Base-by-base conservation (phyloP, 2,888 invertebrate genomes). In the Acanthosoma haemorrhoidale region DNA sequence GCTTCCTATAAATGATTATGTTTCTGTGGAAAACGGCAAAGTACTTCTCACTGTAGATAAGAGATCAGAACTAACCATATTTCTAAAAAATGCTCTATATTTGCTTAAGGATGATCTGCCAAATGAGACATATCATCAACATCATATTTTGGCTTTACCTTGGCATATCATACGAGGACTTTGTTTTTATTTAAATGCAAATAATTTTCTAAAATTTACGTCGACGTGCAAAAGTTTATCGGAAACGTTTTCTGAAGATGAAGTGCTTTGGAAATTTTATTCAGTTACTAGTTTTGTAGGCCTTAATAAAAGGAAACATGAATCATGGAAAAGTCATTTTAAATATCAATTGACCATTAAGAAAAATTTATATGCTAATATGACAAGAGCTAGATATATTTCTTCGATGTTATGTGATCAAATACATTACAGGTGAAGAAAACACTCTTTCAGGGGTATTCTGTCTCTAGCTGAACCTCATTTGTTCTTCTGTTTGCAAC, bases 181-280 rank as follows among this genome's bases (percentile, higher is more conserved):
- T 15, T 67, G 67, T 31, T 31, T 29, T 16, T 31, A 67, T 25
- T 13, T 67, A 29, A 25, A 34, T 57, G 25, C 15, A 15, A 51
- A 38, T 6, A 13, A 36, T 16, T 68, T 68, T 68, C 25, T 39
- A 5, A 68, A 38, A 32, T 59, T 69, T 9, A 21, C 13, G 4
- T 15, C 31, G 18, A 39, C 68, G 5, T 68, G 59, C 57, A 64
- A 51, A 41, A 60, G 59, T 68, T 58, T 71, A 4, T 69, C 63
- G 58, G 64, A 69, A 25, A 69, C 31, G 3, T 69, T 71, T 61
- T 58, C 43, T 3, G 64, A 70, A 25, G 72, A 72, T 43, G 70
- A 68, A 61, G 61, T 18, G 38, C 64, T 71, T 38, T 74, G 71
- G 70, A 69, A 71, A 58, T 70, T 67, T 78, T 41, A 57, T 31